Conservation (phyloP, 2,888 invertebrate genomes). For the Gortyna flavago region DNA sequence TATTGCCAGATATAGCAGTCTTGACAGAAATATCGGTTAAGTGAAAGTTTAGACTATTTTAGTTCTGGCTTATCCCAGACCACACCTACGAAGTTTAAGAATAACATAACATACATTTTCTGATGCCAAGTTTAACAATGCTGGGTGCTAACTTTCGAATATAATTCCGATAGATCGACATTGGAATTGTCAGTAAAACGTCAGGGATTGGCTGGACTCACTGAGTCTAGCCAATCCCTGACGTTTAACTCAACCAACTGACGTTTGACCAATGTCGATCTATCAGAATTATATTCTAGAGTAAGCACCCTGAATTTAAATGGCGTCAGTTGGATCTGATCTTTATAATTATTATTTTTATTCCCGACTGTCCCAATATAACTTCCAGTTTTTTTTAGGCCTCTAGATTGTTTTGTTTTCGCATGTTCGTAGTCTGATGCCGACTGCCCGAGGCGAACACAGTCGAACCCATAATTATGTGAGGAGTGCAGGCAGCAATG, state of each 20-base stretch:
- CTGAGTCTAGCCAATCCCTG: too few relatives aligned
- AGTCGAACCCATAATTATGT: background rate
- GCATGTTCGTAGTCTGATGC: background rate
- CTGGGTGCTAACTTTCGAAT: too few relatives aligned
- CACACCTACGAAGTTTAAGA: conserved; percentile 1
- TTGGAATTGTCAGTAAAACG: too few relatives aligned
- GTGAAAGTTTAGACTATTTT: conserved; percentile 1
- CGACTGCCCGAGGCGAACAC: too few relatives aligned
- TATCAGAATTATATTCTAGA: too few relatives aligned
- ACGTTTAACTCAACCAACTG: too few relatives aligned
- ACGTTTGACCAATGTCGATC: too few relatives aligned
- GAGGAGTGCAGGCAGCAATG: background rate
- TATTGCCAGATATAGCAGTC: background rate
- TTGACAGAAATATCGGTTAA: background rate
- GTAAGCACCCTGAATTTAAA: too few relatives aligned
- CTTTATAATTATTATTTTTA: conserved; percentile 3
- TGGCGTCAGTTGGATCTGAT: conserved; percentile 1
- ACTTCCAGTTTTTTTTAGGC: background rate
- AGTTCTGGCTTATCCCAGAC: background rate
- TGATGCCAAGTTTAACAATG: conserved; percentile 21
- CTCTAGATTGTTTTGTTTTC: background rate
- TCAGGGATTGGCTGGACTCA: too few relatives aligned
- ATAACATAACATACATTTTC: conserved; percentile 4
- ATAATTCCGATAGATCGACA: too few relatives aligned
- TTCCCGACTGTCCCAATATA: background rate